Percentiles rank a stretch among this genome's conserved stretches.
phyloP scores from a whole-genome alignment of 2,888 invertebrate genomes.

The Apomyelois bistriatella region DNA sequence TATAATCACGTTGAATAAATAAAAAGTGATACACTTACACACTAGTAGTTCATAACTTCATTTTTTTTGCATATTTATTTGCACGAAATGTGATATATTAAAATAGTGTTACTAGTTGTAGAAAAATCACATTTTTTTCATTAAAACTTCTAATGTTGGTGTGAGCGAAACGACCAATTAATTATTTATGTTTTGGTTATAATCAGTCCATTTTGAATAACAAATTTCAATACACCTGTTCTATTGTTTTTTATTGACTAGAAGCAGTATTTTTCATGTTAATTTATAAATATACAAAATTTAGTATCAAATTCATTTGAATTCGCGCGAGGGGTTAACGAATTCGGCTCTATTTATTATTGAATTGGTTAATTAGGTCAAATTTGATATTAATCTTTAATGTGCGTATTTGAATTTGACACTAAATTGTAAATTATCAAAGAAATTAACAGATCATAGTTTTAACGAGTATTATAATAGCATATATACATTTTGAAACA shows the following conservation, averaged over 20 bases:
- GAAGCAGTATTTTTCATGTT: conserved; percentile 30
- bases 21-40: conserved; percentile 63
- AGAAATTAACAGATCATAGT: not conserved
- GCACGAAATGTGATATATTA: conserved; percentile 64
- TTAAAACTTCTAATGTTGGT: conserved; percentile 38
- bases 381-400: too few species aligned
- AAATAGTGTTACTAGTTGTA: conserved; percentile 66
- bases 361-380: too few species aligned
- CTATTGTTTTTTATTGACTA: conserved; percentile 40
- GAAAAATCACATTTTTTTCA: conserved; percentile 64
- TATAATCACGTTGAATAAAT: conserved; percentile 53
- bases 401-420: too few species aligned
- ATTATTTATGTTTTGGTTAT: conserved; percentile 20
- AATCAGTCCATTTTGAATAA: conserved; percentile 27
- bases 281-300: too few species aligned
- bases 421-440: not conserved
- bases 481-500: not conserved
- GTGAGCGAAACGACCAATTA: conserved; percentile 47
- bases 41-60: conserved; percentile 69
- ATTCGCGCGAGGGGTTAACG: too few species aligned
- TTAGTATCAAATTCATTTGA: too few species aligned
- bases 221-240: conserved; percentile 2
- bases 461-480: not conserved
- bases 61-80: conserved; percentile 42
- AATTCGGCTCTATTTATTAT: too few species aligned